Evolutionary conservation across 1,140 invertebrate genomes (phyloP).

Genomic region (Ylistrum balloti): DNA sequence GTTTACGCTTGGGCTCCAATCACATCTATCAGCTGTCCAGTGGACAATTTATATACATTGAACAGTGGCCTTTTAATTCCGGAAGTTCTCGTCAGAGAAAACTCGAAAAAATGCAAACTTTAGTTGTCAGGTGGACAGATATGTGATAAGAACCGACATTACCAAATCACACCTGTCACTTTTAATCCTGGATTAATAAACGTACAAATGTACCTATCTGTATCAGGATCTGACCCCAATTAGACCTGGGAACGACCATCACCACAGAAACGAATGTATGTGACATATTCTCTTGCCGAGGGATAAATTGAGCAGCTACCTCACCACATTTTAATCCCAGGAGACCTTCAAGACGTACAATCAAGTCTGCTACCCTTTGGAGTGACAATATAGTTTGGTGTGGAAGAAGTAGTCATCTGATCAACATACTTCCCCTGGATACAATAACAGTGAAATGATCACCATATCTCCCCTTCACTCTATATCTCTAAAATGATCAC

Average conservation of each 20-base stretch:
- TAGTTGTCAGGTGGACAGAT: background rate
- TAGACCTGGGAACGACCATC: background rate
- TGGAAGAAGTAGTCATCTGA: no score
- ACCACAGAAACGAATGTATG: background rate
- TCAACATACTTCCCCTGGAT: no score
- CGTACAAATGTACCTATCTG: constrained; percentile 11
- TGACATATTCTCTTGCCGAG: background rate
- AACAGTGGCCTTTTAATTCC: constrained; percentile 20
- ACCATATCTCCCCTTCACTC: no score
- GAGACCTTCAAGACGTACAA: background rate
- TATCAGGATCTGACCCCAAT: background rate
- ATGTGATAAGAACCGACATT: background rate
- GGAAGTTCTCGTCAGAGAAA: background rate
- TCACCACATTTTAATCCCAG: background rate
- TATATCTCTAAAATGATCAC: no score
- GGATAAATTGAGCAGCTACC: background rate
- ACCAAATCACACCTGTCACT: constrained; percentile 2
- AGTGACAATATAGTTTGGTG: no score
- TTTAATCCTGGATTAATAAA: constrained; percentile 4
- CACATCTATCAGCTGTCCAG: constrained; percentile 7
- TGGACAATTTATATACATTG: constrained; percentile 34
- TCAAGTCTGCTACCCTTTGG: background rate
- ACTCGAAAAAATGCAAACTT: background rate
- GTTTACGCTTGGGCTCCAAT: constrained; percentile 3
- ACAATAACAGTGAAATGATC: no score